Percentiles rank a stretch among this genome's conserved stretches.
These are phyloP conservation scores for Grammomys surdaster DNA, from an alignment of 2,113 vertebrate species.

Conservation along the genomic window DNA sequence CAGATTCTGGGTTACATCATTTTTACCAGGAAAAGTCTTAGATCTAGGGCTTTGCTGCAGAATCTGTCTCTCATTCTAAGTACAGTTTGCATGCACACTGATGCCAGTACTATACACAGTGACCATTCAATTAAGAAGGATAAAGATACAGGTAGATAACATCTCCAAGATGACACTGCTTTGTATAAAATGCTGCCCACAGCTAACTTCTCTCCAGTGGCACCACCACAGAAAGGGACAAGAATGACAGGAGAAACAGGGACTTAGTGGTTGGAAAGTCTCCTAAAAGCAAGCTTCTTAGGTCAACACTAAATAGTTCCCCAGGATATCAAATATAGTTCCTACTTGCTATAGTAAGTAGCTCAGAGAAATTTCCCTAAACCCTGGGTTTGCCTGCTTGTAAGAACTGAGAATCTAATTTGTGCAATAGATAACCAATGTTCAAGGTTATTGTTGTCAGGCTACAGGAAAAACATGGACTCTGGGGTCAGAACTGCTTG, in stretches of 20 bases:
- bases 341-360: not conserved
- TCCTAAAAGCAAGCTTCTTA: not conserved
- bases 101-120: not conserved
- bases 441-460: not conserved
- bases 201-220: not conserved
- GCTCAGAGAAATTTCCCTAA: slow-evolving; percentile 10
- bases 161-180: not conserved
- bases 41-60: not conserved
- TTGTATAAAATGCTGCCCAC: not conserved
- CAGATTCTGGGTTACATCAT: not conserved
- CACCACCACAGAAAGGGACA: not conserved
- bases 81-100: not conserved
- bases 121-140: not conserved
- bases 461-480: not conserved
- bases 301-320: not conserved
- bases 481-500: not conserved
- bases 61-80: not conserved
- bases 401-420: not conserved
- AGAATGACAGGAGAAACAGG: not conserved
- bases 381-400: not conserved
- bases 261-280: not conserved
- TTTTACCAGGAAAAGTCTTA: slow-evolving; percentile 10
- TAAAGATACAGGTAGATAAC: not conserved
- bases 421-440: not conserved
- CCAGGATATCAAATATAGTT: not conserved